Evolutionary conservation across 2,888 invertebrate species (phyloP).

Genomic region (Molorchus minor): DNA sequence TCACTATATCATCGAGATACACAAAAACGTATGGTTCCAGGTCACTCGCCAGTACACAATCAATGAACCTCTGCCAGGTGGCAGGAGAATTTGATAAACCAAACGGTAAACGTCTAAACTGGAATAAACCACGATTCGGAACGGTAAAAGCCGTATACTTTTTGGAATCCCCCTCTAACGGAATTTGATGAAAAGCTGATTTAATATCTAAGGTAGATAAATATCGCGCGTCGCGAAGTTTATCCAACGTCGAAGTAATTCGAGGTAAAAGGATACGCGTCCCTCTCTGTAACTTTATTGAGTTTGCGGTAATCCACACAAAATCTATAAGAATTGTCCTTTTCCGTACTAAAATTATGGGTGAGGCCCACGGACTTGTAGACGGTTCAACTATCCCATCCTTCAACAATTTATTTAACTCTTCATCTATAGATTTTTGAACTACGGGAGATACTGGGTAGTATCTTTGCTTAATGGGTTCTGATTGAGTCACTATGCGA

Average conservation of each 20-base stretch:
- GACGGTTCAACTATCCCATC: background rate
- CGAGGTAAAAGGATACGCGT: slow-evolving; percentile 22
- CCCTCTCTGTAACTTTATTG: background rate
- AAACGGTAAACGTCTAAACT: slow-evolving; percentile 47
- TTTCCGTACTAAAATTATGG: background rate
- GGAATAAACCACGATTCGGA: slow-evolving; percentile 42
- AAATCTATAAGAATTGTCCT: background rate
- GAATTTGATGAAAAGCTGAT: slow-evolving; percentile 30
- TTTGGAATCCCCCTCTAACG: slow-evolving; percentile 21
- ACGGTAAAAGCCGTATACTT: slow-evolving; percentile 48
- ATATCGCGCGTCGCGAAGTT: slow-evolving; percentile 26
- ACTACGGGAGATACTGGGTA: background rate
- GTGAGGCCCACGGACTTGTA: background rate
- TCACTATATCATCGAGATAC: slow-evolving; percentile 47
- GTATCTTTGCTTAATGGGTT: background rate
- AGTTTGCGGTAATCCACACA: slow-evolving; percentile 7
- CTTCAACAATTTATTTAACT: background rate
- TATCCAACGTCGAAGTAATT: slow-evolving; percentile 25
- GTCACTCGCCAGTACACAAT: slow-evolving; percentile 40
- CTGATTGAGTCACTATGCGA: background rate
- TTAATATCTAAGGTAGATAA: slow-evolving; percentile 32
- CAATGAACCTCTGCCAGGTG: slow-evolving; percentile 45
- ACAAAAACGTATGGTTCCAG: slow-evolving; percentile 41
- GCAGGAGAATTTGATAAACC: slow-evolving; percentile 45
- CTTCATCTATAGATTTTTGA: background rate